phyloP scores from a whole-genome alignment of 2,888 invertebrate species.

The Torymus aiolomorphi region DNA sequence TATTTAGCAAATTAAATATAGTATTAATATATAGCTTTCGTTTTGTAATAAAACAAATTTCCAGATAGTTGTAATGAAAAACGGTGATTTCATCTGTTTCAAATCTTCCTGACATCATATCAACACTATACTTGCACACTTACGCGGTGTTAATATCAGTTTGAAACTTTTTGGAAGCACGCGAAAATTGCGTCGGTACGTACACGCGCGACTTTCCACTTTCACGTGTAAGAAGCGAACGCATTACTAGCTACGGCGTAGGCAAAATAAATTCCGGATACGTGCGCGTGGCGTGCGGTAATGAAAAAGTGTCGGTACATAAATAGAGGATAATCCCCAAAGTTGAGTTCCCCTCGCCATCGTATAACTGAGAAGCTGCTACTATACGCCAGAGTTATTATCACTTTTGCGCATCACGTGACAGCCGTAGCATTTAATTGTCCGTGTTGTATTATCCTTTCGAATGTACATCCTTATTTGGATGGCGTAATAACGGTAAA shows the following conservation, averaged over 20 bases:
- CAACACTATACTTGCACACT: no score
- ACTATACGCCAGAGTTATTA: background rate
- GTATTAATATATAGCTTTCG: no score
- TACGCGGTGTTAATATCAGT: no score
- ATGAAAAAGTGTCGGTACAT: slow-evolving; percentile 6
- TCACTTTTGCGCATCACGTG: slow-evolving; percentile 4
- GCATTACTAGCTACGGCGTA: background rate
- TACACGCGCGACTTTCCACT: no score
- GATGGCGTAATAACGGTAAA: background rate
- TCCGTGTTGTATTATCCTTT: background rate
- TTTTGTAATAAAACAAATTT: no score
- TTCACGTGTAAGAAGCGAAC: no score
- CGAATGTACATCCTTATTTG: background rate
- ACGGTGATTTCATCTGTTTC: no score
- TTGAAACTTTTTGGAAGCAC: no score
- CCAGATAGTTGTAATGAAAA: no score
- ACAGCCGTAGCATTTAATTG: background rate
- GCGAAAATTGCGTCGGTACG: no score
- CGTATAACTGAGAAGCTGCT: background rate
- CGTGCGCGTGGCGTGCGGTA: background rate
- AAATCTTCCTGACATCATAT: no score
- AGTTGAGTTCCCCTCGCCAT: background rate
- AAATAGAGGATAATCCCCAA: slow-evolving; percentile 1
- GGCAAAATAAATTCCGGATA: background rate
- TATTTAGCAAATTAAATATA: no score